These are phyloP conservation scores for Azemiops feae DNA, from an alignment of 2,113 vertebrate genomes.

Conservation along the genomic window DNA sequence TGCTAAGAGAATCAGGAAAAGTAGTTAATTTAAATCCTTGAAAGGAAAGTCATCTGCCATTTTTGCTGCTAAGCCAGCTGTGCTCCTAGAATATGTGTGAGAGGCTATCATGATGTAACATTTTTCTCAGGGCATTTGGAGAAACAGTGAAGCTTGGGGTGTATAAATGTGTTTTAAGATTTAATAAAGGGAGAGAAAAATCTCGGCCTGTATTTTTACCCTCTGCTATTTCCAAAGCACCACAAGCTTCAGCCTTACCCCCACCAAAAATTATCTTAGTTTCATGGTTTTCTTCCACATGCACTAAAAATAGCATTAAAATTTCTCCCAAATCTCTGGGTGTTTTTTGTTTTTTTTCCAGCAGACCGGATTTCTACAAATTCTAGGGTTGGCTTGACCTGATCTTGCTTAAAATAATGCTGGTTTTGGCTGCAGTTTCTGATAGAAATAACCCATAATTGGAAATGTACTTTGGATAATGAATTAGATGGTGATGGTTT, in stretches of 20 bases:
- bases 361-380: background rate
- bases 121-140: background rate
- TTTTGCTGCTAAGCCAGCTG: background rate
- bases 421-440: background rate
- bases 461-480: background rate
- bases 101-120: background rate
- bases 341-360: background rate
- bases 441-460: background rate
- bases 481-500: background rate
- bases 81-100: background rate
- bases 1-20: background rate
- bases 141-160: background rate
- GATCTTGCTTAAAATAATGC: background rate
- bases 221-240: background rate
- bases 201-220: background rate
- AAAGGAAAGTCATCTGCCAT: background rate
- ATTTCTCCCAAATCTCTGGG: background rate
- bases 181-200: too few relatives aligned
- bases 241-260: background rate
- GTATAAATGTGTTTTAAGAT: background rate
- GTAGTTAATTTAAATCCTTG: background rate
- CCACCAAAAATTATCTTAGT: background rate
- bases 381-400: background rate
- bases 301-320: background rate
- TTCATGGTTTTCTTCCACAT: background rate